Conservation (phyloP, 2,797 vertebrate genomes). For the Sebastes cheni region DNA sequence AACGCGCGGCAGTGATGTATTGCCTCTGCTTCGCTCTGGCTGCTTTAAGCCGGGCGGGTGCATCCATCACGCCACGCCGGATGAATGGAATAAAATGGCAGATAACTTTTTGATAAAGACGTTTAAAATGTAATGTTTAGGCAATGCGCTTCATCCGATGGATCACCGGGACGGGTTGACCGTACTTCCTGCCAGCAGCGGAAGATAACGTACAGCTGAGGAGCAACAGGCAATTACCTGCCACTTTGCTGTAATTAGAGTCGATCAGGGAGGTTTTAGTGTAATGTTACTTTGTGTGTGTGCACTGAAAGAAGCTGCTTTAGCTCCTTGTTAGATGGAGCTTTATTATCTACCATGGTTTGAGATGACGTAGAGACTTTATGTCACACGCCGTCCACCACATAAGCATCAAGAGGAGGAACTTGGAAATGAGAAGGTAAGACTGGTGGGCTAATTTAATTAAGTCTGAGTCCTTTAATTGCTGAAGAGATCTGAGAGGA, state of each 20-base stretch:
- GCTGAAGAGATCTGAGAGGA: slow-evolving; percentile 44
- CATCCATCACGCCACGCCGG: slow-evolving; percentile 65
- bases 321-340: background rate
- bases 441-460: slow-evolving; percentile 45
- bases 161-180: slow-evolving; percentile 59
- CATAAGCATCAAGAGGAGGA: background rate
- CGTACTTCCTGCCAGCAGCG: slow-evolving; percentile 9
- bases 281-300: background rate
- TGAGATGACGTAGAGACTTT: background rate
- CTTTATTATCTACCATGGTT: background rate
- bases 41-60: slow-evolving; percentile 22
- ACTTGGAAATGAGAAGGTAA: slow-evolving; percentile 10
- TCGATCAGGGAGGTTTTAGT: slow-evolving; percentile 37
- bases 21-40: slow-evolving; percentile 25
- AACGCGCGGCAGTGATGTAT: slow-evolving; percentile 64
- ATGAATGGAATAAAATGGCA: slow-evolving; percentile 51
- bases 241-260: slow-evolving; percentile 78
- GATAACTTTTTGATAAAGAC: slow-evolving; percentile 64
- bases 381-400: background rate
- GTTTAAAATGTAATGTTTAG: slow-evolving; percentile 68
- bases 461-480: slow-evolving; percentile 58
- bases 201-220: slow-evolving; percentile 53
- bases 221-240: slow-evolving; percentile 77
- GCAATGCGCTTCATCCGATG: slow-evolving; percentile 70
- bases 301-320: background rate